Conservation (phyloP, 92 coral and sea anemone species). For the Desmophyllum pertusum region DNA sequence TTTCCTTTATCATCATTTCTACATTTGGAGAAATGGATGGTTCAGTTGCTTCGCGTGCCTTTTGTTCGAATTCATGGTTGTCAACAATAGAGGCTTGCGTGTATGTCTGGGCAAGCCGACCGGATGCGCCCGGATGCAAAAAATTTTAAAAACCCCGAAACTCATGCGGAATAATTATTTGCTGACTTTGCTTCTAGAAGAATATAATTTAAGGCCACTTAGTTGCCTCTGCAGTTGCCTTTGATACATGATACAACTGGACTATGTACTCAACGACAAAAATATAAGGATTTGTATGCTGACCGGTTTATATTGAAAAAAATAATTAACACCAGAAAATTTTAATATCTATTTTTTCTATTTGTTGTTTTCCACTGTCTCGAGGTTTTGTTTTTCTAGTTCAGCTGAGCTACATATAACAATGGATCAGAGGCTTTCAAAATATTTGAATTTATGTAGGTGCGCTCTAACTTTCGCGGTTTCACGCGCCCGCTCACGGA, state of each 20-base stretch:
- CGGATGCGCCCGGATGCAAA: not conserved
- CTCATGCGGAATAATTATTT: not conserved
- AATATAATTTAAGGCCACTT: too few species aligned
- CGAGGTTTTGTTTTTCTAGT: not conserved
- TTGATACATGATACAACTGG: not conserved
- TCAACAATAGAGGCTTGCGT: not conserved
- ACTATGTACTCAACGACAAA: not conserved
- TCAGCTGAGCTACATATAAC: not conserved
- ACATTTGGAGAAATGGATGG: not conserved
- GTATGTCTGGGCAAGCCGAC: not conserved
- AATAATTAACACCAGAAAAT: too few species aligned
- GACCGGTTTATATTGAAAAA: too few species aligned
- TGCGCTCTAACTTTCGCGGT: too few species aligned
- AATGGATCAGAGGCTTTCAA: not conserved
- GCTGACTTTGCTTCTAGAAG: too few species aligned
- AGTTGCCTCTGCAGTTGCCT: not conserved
- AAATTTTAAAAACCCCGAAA: not conserved
- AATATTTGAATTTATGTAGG: not conserved
- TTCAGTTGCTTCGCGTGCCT: not conserved
- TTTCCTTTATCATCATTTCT: not conserved
- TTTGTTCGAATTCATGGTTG: not conserved
- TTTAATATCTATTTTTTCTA: too few species aligned
- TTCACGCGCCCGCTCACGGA: too few species aligned
- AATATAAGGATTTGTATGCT: not conserved
- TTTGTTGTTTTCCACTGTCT: too few species aligned